Evolutionary conservation across 2,113 vertebrate genomes (phyloP).

Genomic region (Etia nguti): DNA sequence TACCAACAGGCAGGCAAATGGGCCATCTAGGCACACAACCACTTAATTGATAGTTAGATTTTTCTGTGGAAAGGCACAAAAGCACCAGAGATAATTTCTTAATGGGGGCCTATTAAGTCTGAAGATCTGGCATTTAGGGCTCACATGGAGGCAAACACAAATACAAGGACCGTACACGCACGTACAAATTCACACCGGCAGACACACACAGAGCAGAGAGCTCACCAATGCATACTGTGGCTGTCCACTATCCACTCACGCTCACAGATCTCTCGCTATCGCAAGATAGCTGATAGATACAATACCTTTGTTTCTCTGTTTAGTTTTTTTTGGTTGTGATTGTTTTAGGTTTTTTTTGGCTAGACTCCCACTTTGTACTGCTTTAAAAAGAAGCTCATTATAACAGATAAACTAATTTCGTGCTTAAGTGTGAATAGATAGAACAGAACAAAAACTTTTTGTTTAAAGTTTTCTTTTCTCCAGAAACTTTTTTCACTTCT

Average conservation of each 20-base stretch:
- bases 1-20: constrained; percentile 68
- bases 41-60: constrained; percentile 73
- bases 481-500: background rate
- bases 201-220: background rate
- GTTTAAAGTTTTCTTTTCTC: background rate
- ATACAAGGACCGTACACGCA: background rate
- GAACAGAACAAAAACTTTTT: background rate
- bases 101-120: constrained; percentile 70
- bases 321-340: background rate
- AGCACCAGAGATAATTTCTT: constrained; percentile 73
- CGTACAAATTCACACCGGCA: background rate
- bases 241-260: background rate
- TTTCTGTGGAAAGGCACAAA: constrained; percentile 65
- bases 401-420: background rate
- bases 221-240: background rate
- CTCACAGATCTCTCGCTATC: background rate
- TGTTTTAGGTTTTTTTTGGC: background rate
- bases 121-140: constrained; percentile 63
- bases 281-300: background rate
- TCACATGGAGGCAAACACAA: constrained; percentile 45
- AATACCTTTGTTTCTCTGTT: background rate
- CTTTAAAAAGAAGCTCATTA: background rate
- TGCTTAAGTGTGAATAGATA: background rate
- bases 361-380: background rate
- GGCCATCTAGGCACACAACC: constrained; percentile 59